These are phyloP conservation scores for Drosophila sordidapex DNA, from an alignment of 2,888 invertebrate genomes.

Conservation along the genomic window DNA sequence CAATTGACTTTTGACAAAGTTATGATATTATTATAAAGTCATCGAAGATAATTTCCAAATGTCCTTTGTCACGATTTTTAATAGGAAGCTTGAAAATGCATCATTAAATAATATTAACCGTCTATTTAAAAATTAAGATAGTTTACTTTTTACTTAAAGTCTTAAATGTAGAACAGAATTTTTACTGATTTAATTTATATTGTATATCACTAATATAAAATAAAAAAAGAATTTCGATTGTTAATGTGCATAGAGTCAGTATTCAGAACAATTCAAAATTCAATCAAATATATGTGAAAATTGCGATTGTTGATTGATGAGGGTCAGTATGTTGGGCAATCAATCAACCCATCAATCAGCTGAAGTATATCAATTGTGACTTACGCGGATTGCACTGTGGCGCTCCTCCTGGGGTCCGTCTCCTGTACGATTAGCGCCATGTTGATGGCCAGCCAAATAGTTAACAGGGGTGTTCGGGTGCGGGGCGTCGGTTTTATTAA, in stretches of 20 bases:
- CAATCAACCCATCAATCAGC: neutral
- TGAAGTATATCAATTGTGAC: conserved; percentile 50
- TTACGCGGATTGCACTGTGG: conserved; percentile 85
- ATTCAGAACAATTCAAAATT: neutral
- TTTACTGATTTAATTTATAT: too few species aligned
- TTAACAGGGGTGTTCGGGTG: conserved; percentile 83
- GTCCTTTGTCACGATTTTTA: neutral
- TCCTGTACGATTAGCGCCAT: conserved; percentile 85
- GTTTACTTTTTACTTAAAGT: neutral
- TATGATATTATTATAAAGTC: neutral
- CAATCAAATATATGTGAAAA: neutral
- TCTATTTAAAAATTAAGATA: neutral
- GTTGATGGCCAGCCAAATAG: conserved; percentile 85
- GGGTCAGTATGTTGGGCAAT: neutral
- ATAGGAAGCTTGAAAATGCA: neutral
- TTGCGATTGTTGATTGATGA: neutral
- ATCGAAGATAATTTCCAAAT: neutral
- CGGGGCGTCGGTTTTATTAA: conserved; percentile 79
- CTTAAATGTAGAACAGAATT: too few species aligned
- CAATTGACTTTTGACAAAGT: neutral
- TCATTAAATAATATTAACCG: neutral
- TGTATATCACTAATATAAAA: too few species aligned
- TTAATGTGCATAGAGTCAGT: neutral
- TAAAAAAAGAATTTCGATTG: neutral
- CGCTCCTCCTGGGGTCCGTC: conserved; percentile 81